Evolutionary conservation across 2,113 vertebrate species (phyloP).

Genomic region (Passer domesticus): DNA sequence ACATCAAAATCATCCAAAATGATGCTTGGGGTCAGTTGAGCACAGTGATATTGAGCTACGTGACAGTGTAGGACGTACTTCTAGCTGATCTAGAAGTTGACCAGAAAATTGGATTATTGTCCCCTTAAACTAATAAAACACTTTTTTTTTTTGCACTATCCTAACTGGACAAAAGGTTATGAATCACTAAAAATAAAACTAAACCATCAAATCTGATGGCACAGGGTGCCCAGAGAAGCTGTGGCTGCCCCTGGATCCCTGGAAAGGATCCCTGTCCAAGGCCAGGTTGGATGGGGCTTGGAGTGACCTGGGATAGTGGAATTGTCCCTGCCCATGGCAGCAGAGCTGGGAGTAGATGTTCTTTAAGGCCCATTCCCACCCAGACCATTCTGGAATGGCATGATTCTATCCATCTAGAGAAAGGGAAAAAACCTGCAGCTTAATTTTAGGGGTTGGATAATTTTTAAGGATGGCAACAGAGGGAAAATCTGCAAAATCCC

Average conservation of each 20-base stretch:
- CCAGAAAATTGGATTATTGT: not conserved
- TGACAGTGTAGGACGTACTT: not conserved
- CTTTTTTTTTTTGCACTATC: not conserved
- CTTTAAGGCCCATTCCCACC: not conserved
- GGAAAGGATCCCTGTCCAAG: not conserved
- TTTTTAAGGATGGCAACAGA: not conserved
- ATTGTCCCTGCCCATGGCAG: not conserved
- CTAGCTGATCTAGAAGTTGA: not conserved
- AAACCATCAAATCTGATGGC: not conserved
- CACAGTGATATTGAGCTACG: not conserved
- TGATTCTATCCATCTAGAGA: not conserved
- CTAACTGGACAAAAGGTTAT: not conserved
- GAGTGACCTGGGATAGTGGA: not conserved
- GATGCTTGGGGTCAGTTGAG: not conserved
- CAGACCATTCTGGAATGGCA: not conserved
- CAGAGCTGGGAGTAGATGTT: not conserved
- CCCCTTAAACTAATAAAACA: not conserved
- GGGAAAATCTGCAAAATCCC: not conserved
- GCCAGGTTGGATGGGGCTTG: not conserved
- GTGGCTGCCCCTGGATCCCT: not conserved
- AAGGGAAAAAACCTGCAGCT: not conserved
- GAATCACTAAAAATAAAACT: not conserved
- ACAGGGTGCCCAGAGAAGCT: not conserved
- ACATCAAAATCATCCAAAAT: not conserved
- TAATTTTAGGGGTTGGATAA: not conserved